Evolutionary conservation across 2,888 invertebrate species (phyloP).

Genomic region (Xestia xanthographa): DNA sequence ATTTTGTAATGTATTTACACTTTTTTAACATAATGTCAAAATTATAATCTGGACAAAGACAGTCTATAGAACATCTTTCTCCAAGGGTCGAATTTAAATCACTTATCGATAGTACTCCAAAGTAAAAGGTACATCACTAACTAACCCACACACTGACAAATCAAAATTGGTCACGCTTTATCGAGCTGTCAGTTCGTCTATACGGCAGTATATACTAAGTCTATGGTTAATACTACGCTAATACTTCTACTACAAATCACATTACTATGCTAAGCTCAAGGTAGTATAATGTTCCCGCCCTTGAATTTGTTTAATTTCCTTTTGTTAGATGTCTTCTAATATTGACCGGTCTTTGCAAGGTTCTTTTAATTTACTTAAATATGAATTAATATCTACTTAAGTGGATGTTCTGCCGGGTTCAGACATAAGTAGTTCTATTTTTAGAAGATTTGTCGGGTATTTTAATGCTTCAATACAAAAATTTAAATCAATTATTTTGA

Average conservation of each 20-base stretch:
- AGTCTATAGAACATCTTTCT: too few species aligned
- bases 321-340: conserved; percentile 27
- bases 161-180: too few species aligned
- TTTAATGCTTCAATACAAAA: neutral
- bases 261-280: conserved; percentile 34
- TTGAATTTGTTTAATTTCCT: conserved; percentile 51
- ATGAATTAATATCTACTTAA: conserved; percentile 18
- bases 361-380: conserved; percentile 37
- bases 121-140: too few species aligned
- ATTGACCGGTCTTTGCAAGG: conserved; percentile 31
- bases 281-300: conserved; percentile 23
- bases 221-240: too few species aligned
- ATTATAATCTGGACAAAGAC: too few species aligned
- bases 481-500: conserved; percentile 1
- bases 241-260: neutral
- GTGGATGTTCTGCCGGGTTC: conserved; percentile 4
- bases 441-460: neutral
- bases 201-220: too few species aligned
- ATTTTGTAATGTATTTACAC: too few species aligned
- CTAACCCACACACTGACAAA: too few species aligned
- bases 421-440: conserved; percentile 3
- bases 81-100: too few species aligned
- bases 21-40: too few species aligned
- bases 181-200: too few species aligned
- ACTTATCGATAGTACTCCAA: too few species aligned